phyloP scores from a whole-genome alignment of 2,113 vertebrate species.

The Recurvirostra avosetta region DNA sequence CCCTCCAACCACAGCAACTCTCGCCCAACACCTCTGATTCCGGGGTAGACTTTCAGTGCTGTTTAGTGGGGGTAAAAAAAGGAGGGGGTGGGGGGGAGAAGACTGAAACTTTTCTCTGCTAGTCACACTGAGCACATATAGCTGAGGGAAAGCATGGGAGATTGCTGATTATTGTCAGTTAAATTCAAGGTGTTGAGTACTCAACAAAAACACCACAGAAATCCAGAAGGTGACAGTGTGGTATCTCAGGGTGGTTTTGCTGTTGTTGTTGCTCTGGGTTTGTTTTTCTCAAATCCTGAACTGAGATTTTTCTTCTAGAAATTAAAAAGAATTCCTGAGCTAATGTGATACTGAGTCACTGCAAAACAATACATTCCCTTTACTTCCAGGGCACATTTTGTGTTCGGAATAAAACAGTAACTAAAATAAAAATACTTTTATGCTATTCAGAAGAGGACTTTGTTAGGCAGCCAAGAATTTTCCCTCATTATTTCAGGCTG shows the following conservation, averaged over 20 bases:
- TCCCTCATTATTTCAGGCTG: slow-evolving; percentile 55
- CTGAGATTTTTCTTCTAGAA: background rate
- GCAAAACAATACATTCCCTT: slow-evolving; percentile 35
- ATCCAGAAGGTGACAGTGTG: background rate
- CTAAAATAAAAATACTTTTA: slow-evolving; percentile 45
- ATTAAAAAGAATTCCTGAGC: slow-evolving; percentile 24
- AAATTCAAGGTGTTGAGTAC: background rate
- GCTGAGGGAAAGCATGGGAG: background rate
- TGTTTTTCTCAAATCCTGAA: background rate
- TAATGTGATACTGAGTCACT: slow-evolving; percentile 8
- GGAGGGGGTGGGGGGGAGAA: fast-evolving
- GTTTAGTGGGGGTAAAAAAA: background rate
- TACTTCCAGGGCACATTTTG: slow-evolving; percentile 31
- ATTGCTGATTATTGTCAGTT: background rate
- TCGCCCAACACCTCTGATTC: background rate
- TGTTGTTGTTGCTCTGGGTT: background rate
- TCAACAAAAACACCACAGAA: background rate
- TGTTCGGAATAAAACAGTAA: slow-evolving; percentile 41
- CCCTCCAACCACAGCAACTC: background rate
- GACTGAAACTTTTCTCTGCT: background rate
- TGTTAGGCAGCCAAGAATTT: slow-evolving; percentile 58
- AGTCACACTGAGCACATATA: background rate
- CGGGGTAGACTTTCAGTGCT: background rate
- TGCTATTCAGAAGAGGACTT: slow-evolving; percentile 43
- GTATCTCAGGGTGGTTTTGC: background rate